Base-by-base conservation (phyloP, 2,113 vertebrate genomes). In the Sinocyclocheilus grahami region DNA sequence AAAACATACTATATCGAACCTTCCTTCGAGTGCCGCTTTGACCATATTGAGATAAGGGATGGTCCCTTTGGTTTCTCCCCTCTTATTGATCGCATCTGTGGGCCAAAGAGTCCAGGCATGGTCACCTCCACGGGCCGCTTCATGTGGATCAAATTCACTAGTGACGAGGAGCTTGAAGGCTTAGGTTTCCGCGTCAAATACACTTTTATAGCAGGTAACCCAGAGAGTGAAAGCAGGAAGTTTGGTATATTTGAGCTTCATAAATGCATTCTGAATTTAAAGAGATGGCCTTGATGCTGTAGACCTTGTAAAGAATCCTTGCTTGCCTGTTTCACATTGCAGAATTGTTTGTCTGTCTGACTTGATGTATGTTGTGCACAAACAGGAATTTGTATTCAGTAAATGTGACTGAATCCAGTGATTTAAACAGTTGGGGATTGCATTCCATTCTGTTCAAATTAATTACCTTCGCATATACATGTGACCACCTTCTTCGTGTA, bases 61-160 rank as follows among this genome's bases (percentile, higher is more conserved):
- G 98, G 98, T 77, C 98, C 98, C 3, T 99, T 99, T 76, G 98
- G 97, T 53, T 99, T 99, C 93, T 99, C 98, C 10, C 97, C 97
- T 4, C 95, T 99, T 85, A 97, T 99, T 85, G 95, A 98, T 91
- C 97, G 97, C 69, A 97, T 97, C 93, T 99, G 98, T 88, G 98
- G 98, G 30, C 93, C 96, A 69, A 97, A 97, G 92, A 98, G 96
- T 89, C 98, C 98, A 0, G 93, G 95, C 1, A 86, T 97, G 90
- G 97, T 99, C 91, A 96, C 96, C 78, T 99, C 98, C 85, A 99
- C 97, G 0, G 98, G 98, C 16, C 96, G 98, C 86, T 99, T 99
- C 94, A 98, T 99, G 97, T 99, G 98, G 98, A 96, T 99, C 91
- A 99, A 99, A 90, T 99, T 99, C 94, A 97, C 94, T 90, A 99